Conservation (phyloP, 2,797 vertebrate species). For the Pogoniulus pusillus region DNA sequence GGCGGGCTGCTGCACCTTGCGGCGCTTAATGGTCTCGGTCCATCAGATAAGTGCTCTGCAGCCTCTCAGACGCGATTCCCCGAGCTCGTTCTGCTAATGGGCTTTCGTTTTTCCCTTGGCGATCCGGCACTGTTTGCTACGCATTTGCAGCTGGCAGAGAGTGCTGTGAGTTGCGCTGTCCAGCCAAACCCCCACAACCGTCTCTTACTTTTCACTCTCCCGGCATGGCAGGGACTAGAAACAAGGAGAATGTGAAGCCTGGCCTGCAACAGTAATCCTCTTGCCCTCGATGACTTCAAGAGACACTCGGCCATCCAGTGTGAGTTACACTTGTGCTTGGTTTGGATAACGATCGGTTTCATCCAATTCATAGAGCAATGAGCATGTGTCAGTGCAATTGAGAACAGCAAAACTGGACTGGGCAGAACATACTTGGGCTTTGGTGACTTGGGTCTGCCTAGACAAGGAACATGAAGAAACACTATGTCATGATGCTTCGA, state of each 20-base stretch:
- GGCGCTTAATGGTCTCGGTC: slow-evolving; percentile 70
- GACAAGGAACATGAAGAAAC: background rate
- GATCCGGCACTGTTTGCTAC: slow-evolving; percentile 65
- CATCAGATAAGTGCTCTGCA: slow-evolving; percentile 78
- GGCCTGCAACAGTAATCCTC: background rate
- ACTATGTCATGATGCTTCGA: background rate
- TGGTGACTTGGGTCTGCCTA: background rate
- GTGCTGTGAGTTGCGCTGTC: slow-evolving; percentile 10
- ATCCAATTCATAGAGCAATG: background rate
- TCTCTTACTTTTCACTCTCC: background rate
- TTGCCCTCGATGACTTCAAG: background rate
- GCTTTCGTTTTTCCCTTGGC: slow-evolving; percentile 75
- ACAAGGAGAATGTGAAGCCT: background rate
- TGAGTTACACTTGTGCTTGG: background rate
- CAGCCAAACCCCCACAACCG: background rate
- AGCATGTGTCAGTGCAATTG: background rate
- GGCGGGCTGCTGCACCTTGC: slow-evolving; percentile 15
- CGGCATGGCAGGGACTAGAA: background rate
- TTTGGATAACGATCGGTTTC: background rate
- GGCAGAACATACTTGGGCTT: background rate
- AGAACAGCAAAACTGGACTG: background rate
- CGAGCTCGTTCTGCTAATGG: slow-evolving; percentile 76
- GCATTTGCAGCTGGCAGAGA: slow-evolving; percentile 59
- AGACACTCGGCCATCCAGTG: background rate
- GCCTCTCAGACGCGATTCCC: slow-evolving; percentile 67